These are phyloP conservation scores for sheep (Ovis aries) DNA, from an alignment of 2,113 vertebrate genomes.

Conservation along the genomic window DNA sequence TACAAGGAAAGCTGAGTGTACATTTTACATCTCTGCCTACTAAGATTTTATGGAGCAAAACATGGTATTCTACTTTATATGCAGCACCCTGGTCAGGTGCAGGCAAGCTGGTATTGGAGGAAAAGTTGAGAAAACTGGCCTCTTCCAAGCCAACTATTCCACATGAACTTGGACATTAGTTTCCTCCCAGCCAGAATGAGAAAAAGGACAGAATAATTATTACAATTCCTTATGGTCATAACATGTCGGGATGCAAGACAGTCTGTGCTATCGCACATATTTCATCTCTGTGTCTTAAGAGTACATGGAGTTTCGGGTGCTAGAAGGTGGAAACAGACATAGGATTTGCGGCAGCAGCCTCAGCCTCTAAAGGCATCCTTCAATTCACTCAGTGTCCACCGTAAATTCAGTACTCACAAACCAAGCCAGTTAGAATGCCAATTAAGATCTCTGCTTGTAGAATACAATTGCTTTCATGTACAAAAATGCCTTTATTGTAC, in stretches of 20 bases:
- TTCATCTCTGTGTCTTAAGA: not conserved
- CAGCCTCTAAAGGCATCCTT: not conserved
- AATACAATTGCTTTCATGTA: not conserved
- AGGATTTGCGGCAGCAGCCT: not conserved
- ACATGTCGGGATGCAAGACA: not conserved
- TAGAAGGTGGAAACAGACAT: not conserved
- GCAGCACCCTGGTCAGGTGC: not conserved
- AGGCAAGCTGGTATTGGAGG: not conserved
- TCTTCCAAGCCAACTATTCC: not conserved
- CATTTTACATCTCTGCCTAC: not conserved
- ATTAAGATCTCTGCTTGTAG: not conserved
- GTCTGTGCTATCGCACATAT: not conserved
- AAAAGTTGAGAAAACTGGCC: not conserved
- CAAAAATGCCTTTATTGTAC: not conserved
- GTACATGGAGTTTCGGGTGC: not conserved
- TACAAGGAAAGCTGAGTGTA: not conserved
- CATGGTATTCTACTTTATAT: not conserved
- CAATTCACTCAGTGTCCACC: not conserved
- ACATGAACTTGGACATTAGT: not conserved
- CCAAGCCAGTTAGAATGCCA: not conserved
- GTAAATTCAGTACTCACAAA: not conserved
- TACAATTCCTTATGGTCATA: not conserved
- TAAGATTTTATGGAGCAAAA: not conserved
- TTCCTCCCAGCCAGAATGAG: not conserved
- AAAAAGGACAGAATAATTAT: fast-evolving